phyloP scores from a whole-genome alignment of 2,797 vertebrate species.

The Phoxinus dragarum region DNA sequence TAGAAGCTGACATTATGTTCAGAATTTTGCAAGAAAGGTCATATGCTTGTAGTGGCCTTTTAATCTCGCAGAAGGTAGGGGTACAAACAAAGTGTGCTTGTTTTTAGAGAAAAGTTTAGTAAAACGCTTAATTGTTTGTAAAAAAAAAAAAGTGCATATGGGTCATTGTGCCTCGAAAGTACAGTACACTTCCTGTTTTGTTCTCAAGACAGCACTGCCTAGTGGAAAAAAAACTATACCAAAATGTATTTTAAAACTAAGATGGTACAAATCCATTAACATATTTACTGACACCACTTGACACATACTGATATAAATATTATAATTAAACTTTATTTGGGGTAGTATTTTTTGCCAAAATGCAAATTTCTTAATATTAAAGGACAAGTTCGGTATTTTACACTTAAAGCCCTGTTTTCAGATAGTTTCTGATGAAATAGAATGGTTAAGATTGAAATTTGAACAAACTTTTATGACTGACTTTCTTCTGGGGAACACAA shows the following conservation, averaged over 20 bases:
- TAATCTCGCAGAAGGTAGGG: constrained; percentile 56
- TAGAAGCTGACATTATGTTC: constrained; percentile 60
- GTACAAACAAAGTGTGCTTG: constrained; percentile 61
- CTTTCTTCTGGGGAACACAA: neutral
- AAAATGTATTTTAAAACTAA: too few species aligned
- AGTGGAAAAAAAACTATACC: too few species aligned
- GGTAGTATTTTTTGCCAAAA: too few species aligned
- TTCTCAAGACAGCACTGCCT: neutral
- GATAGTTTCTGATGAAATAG: too few species aligned
- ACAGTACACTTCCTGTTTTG: constrained; percentile 2
- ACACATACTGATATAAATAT: too few species aligned
- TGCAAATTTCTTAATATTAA: too few species aligned
- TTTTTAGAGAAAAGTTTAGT: constrained; percentile 58
- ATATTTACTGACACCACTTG: too few species aligned
- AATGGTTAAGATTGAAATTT: too few species aligned
- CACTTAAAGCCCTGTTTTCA: too few species aligned
- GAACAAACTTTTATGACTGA: neutral
- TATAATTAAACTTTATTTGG: too few species aligned
- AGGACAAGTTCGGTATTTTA: too few species aligned
- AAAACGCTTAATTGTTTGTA: constrained; percentile 48
- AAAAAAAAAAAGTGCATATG: neutral
- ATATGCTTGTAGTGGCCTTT: constrained; percentile 62
- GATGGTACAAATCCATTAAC: too few species aligned
- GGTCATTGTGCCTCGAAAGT: neutral
- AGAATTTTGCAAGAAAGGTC: constrained; percentile 56